A percentile compares a stretch with the other conserved stretches of the same genome.
These are phyloP conservation scores for Zosterops japonicus DNA, from an alignment of 2,113 vertebrate species.

Conservation along the genomic window DNA sequence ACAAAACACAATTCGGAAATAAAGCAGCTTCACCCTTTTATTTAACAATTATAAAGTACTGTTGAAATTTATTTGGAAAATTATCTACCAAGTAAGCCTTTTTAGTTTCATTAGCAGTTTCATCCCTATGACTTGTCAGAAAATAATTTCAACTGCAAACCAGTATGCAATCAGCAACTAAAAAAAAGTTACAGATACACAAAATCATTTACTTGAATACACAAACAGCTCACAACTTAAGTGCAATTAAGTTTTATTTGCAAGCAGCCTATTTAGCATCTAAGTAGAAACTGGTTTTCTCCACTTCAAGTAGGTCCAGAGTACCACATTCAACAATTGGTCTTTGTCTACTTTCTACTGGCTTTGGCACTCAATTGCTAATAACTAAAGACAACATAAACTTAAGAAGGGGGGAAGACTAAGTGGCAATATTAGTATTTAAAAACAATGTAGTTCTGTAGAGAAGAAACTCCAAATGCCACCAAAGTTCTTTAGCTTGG, in stretches of 20 bases:
- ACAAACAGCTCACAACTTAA: not conserved
- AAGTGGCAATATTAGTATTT: not conserved
- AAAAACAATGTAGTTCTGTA: not conserved
- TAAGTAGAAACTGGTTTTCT: not conserved
- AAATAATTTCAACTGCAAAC: not conserved
- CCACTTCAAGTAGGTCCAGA: not conserved
- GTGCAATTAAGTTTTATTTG: not conserved
- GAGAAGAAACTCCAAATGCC: not conserved
- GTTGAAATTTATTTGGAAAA: not conserved
- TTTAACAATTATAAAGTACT: not conserved
- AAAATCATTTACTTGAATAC: not conserved
- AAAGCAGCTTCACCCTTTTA: not conserved
- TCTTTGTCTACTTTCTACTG: not conserved
- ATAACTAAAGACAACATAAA: not conserved
- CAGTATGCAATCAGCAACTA: not conserved
- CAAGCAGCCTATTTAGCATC: not conserved
- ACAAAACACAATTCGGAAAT: not conserved
- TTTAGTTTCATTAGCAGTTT: not conserved
- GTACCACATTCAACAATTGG: not conserved
- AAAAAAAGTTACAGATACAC: not conserved
- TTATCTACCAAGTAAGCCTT: not conserved
- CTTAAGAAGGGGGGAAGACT: not conserved
- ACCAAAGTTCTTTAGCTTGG: not conserved
- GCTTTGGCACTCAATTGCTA: not conserved
- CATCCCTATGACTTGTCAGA: not conserved